Base-by-base conservation (phyloP, 2,888 invertebrate genomes). In the Brenthis daphne region DNA sequence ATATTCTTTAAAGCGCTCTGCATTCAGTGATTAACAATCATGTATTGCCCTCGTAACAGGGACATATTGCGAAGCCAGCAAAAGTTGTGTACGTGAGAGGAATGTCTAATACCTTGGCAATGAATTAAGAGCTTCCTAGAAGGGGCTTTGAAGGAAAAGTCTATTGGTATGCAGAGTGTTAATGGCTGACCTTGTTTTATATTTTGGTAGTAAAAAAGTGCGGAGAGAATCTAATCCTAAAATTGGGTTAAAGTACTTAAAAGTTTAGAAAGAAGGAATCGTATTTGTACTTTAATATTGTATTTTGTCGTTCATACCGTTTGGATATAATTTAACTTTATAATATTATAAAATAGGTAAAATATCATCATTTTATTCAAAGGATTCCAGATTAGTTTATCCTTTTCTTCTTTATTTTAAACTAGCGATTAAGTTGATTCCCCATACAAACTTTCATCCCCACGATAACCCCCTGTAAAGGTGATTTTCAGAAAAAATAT, bases 11-110 rank as follows among this genome's bases (percentile, higher is more conserved):
- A 16, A 37, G 20, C 6, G 20, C 43, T 53, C 16, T 53, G 53
- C 13, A 54, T 20, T 8, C 16, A 6, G 37, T 20, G 51, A 29
- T 50, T 20, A 37, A 24, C 37, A 56, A 24, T 33, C 50, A n/a
- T 56, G 43, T 55, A 63, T 67, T 13, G 0, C 24, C 11, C 54
- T 64, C 50, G 56, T 56, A 67, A 67, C 55, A 57, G 64, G 66
- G 68, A 70, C 72, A 66, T 70, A 70, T 64, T 70, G 70, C 61
- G 63, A 29, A 57, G 54, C 65, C 43, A 65, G 63, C 70, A 68
- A 68, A 70, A 70, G 64, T 70, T 60, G 53, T 29, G 29, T 65
- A 72, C 72, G 72, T 70, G 72, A 24, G 56, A 51, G 57, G 64
- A 70, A 64, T 72, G n/a, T 50, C 43, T 60, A 72, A 64, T 61